A percentile compares a stretch with the other conserved stretches of the same genome.
Conservation (phyloP, 2,888 invertebrate genomes). For the Macrostomum cliftonense region DNA sequence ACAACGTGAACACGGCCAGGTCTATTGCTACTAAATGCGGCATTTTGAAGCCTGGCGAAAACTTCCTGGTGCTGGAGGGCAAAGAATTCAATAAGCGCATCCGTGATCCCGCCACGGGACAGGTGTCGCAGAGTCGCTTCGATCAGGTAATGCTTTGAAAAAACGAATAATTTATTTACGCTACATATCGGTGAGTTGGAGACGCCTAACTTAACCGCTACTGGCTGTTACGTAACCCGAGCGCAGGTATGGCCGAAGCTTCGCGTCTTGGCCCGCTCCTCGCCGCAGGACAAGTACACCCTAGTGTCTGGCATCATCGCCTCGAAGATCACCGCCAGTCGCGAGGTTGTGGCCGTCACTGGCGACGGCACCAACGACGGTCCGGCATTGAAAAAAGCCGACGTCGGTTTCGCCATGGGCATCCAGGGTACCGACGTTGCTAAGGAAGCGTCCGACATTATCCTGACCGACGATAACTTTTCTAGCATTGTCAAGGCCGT, state of each 20-base stretch:
- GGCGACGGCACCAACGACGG: slow-evolving; percentile 97
- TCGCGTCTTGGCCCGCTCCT: slow-evolving; percentile 81
- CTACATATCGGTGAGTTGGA: too few species aligned
- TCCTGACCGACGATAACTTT: slow-evolving; percentile 95
- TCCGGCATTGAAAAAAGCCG: slow-evolving; percentile 88
- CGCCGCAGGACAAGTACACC: slow-evolving; percentile 86
- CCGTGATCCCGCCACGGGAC: slow-evolving; percentile 6
- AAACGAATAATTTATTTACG: too few species aligned
- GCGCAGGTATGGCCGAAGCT: slow-evolving; percentile 70
- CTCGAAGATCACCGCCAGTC: slow-evolving; percentile 49
- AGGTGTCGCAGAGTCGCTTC: slow-evolving; percentile 9
- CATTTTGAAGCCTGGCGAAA: slow-evolving; percentile 68
- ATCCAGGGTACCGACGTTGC: slow-evolving; percentile 98
- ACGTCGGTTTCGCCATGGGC: slow-evolving; percentile 98
- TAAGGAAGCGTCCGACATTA: slow-evolving; percentile 96
- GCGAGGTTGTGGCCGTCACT: slow-evolving; percentile 94
- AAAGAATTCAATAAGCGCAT: slow-evolving; percentile 67
- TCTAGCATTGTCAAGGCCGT: slow-evolving; percentile 96
- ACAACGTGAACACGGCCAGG: slow-evolving; percentile 92
- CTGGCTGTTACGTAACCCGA: too few species aligned
- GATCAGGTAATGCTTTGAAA: too few species aligned
- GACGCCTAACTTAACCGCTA: too few species aligned
- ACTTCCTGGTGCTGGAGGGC: slow-evolving; percentile 84
- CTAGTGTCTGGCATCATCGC: slow-evolving; percentile 96
- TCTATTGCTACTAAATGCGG: slow-evolving; percentile 95